Base-by-base conservation (phyloP, 2,113 vertebrate species). In the Pitta sordida region DNA sequence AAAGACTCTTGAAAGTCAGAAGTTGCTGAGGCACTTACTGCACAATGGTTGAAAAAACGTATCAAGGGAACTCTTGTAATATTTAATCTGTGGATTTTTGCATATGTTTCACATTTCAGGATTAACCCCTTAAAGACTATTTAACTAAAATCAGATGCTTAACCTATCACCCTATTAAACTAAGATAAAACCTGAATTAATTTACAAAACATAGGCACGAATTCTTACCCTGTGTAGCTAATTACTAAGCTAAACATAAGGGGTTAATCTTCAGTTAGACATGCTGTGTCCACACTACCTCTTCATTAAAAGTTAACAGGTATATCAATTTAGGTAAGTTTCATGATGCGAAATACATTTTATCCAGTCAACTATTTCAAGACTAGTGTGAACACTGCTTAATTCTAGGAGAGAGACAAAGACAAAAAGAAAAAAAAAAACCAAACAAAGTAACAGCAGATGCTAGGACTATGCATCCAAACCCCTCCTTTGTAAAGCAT, bases 311-410 rank as follows among this genome's bases (percentile, higher is more conserved):
- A 95, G 94, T 97, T 97, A 98, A 97, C 95, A 96, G 80, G 88
- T 96, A 92, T 94, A 91, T 92, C 74, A 97, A 97, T 96, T 97
- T 96, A 41, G 52, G 13, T 95, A 93, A 94, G 84, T 95, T 97
- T 91, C 91, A 89, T 97, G 95, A 95, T 51, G 17, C 64, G 90
- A 97, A 97, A 96, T 93, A 92, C 2, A n/a, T 95, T 93, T 95
- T 96, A 94, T 86, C 91, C 92, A 96, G 97, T 95, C 97, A 97
- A 96, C 97, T 96, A 95, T 97, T 97, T 86, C 90, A 98, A 98
- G 97, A 97, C 97, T 98, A 98, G 98, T 98, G 98, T 98, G 98
- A 98, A 98, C 98, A 98, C 97, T 97, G 97, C 98, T 98, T 96
- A 96, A 95, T 96, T 97, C 96, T 95, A 96, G 79, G 90, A 97